Evolutionary conservation across 1,140 invertebrate species (phyloP).

Genomic region (Chionoecetes opilio): DNA sequence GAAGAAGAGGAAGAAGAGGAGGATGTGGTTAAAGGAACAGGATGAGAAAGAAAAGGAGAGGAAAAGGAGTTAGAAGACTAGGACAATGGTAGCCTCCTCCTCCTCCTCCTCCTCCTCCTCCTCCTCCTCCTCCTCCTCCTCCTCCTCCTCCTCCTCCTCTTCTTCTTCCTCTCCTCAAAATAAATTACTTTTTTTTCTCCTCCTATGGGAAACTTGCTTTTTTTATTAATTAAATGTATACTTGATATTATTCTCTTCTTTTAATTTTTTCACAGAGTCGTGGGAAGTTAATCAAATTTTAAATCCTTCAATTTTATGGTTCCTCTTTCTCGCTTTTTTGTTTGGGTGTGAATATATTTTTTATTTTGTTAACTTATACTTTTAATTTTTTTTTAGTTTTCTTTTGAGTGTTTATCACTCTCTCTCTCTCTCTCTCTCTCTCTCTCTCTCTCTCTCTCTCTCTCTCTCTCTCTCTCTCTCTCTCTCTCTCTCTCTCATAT

Average conservation of each 20-base stretch:
- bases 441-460: slow-evolving; percentile 43
- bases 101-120: too few relatives aligned
- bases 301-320: not conserved
- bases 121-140: not conserved
- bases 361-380: not conserved
- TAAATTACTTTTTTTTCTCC: not conserved
- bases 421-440: slow-evolving; percentile 29
- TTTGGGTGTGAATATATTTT: not conserved
- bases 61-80: not conserved
- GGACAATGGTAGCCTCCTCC: not conserved
- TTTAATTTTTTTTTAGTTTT: not conserved
- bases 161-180: not conserved
- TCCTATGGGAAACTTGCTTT: too few relatives aligned
- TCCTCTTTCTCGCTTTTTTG: not conserved
- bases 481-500: slow-evolving; percentile 43
- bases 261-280: not conserved
- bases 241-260: too few relatives aligned
- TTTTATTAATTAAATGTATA: too few relatives aligned
- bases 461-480: slow-evolving; percentile 54
- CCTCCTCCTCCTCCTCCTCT: not conserved
- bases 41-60: not conserved
- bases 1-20: not conserved
- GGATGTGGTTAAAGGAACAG: not conserved
- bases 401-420: not conserved
- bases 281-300: slow-evolving; percentile 6